These are phyloP conservation scores for Lithophane ornitopus DNA, from an alignment of 2,888 invertebrate species.

Conservation along the genomic window DNA sequence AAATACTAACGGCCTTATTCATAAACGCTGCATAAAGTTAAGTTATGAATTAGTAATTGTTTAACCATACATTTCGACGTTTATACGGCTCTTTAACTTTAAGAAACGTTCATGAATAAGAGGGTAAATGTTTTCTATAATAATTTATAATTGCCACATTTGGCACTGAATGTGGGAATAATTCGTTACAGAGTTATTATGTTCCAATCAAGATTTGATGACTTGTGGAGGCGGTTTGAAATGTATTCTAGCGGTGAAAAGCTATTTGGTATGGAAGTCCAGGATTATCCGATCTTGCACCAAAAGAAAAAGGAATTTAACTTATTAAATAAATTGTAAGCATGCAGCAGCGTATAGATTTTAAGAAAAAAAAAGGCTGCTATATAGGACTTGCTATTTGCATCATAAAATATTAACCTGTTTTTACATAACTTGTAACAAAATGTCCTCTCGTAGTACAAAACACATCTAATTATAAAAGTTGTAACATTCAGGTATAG, in stretches of 20 bases:
- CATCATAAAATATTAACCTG: background rate
- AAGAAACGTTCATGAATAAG: too few relatives aligned
- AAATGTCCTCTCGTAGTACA: background rate
- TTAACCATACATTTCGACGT: too few relatives aligned
- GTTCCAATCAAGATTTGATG: constrained; percentile 95
- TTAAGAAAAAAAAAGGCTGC: background rate
- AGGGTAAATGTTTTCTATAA: background rate
- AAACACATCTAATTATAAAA: background rate
- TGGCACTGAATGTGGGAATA: background rate
- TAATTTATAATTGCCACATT: background rate
- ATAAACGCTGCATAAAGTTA: too few relatives aligned
- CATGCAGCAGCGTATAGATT: background rate
- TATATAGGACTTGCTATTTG: background rate
- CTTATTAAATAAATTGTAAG: constrained; percentile 95
- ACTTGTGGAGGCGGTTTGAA: constrained; percentile 94
- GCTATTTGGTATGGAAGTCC: constrained; percentile 95
- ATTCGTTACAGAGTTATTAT: constrained; percentile 90
- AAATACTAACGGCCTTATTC: too few relatives aligned
- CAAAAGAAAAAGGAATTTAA: constrained; percentile 96
- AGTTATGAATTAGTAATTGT: too few relatives aligned
- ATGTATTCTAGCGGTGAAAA: constrained; percentile 96
- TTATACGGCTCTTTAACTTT: too few relatives aligned
- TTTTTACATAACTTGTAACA: background rate
- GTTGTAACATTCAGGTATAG: constrained; percentile 79
- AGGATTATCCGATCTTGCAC: constrained; percentile 95